Percentiles rank a stretch among this genome's conserved stretches.
These are phyloP conservation scores for Boulengeromyrus knoepffleri DNA, from an alignment of 2,113 vertebrate species.

Conservation along the genomic window DNA sequence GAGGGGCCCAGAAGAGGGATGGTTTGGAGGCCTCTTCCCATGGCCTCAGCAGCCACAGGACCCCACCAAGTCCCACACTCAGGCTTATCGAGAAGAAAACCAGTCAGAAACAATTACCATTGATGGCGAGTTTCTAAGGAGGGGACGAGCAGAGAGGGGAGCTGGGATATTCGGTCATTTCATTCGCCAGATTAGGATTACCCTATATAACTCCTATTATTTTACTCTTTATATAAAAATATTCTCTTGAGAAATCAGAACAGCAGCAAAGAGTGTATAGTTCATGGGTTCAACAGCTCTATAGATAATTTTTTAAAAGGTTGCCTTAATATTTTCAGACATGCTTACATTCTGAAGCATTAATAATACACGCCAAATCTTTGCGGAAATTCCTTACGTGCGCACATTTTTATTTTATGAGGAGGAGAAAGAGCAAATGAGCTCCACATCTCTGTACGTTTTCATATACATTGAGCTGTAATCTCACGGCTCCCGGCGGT, in stretches of 20 bases:
- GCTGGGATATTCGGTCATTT: constrained; percentile 43
- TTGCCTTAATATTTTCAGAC: not conserved
- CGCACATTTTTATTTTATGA: not conserved
- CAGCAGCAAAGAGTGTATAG: not conserved
- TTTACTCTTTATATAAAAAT: not conserved
- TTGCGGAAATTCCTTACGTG: not conserved
- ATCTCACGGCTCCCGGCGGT: not conserved
- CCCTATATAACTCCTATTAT: constrained; percentile 9
- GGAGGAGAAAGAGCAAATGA: not conserved
- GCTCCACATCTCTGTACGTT: not conserved
- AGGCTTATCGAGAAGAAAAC: constrained; percentile 46
- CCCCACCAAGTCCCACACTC: constrained; percentile 40
- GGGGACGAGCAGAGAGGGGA: constrained; percentile 41
- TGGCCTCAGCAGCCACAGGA: constrained; percentile 40
- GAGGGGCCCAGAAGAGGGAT: constrained; percentile 25
- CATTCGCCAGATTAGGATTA: constrained; percentile 16
- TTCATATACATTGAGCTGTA: not conserved
- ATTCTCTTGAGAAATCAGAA: constrained; percentile 2
- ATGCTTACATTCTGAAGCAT: not conserved
- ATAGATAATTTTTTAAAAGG: not conserved
- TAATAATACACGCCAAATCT: not conserved
- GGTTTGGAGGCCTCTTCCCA: constrained; percentile 46
- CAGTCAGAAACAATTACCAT: constrained; percentile 61
- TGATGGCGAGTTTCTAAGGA: constrained; percentile 47
- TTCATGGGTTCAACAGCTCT: not conserved